These are phyloP conservation scores for Megamerina dolium DNA, from an alignment of 2,888 invertebrate species.

Conservation along the genomic window DNA sequence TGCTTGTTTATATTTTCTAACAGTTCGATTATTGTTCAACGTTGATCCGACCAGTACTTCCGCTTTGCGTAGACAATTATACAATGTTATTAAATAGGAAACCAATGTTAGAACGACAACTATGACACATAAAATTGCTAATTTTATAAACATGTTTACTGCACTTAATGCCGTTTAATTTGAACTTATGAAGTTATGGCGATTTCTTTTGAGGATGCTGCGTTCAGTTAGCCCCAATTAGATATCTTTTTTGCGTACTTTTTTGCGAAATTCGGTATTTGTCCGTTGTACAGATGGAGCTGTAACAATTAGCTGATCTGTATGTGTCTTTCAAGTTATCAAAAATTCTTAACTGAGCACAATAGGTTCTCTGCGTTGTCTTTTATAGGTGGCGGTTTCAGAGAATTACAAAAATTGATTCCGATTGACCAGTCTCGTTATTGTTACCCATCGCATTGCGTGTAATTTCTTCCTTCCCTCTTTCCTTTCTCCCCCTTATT, in stretches of 20 bases:
- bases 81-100: constrained; percentile 14
- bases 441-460: not conserved
- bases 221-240: too few species aligned
- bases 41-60: constrained; percentile 5
- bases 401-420: not conserved
- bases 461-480: too few species aligned
- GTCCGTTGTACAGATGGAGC: too few species aligned
- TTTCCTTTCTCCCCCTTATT: not conserved
- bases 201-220: too few species aligned
- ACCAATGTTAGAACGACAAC: constrained; percentile 8
- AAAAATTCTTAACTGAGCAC: constrained; percentile 29
- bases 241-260: too few species aligned
- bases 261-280: too few species aligned
- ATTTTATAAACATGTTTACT: constrained; percentile 4
- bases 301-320: too few species aligned
- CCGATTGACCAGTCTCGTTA: not conserved
- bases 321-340: constrained; percentile 22
- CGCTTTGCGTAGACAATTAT: constrained; percentile 18
- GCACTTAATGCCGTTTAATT: not conserved
- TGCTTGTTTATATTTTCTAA: constrained; percentile 42
- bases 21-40: not conserved
- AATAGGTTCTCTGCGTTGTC: constrained; percentile 23
- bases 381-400: constrained; percentile 25
- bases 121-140: constrained; percentile 6
- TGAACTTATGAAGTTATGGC: too few species aligned